A percentile compares a stretch with the other conserved stretches of the same genome.
Conservation (phyloP, 1,140 invertebrate species). For the Tyrophagus putrescentiae region DNA sequence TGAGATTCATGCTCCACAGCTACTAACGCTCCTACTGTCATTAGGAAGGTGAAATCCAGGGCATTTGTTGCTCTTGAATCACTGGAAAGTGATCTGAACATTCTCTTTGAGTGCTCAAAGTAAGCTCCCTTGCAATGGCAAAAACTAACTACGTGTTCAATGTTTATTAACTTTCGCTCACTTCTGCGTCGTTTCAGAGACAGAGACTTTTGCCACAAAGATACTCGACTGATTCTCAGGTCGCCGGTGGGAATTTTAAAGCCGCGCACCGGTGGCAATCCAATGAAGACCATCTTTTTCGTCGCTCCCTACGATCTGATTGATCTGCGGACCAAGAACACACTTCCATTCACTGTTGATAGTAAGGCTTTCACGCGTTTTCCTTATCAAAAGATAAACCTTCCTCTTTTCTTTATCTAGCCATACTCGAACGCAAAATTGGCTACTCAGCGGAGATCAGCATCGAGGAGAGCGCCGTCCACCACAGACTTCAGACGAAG, state of each 20-base stretch:
- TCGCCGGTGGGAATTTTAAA: constrained; percentile 60
- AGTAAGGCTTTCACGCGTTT: constrained; percentile 32
- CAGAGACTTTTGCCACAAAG: too few relatives aligned
- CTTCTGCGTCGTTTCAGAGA: constrained; percentile 34
- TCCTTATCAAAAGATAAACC: not conserved
- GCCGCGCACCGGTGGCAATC: constrained; percentile 47
- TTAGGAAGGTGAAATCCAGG: constrained; percentile 56
- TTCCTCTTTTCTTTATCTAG: constrained; percentile 26
- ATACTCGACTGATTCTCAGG: constrained; percentile 71
- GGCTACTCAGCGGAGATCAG: constrained; percentile 75
- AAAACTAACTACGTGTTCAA: too few relatives aligned
- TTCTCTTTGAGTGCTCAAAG: constrained; percentile 59
- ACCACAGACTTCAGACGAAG: constrained; percentile 64
- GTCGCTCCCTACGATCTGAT: constrained; percentile 84
- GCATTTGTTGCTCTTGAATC: constrained; percentile 79
- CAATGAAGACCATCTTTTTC: constrained; percentile 85
- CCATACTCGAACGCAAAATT: constrained; percentile 49
- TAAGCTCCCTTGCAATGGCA: constrained; percentile 37
- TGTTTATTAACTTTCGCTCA: constrained; percentile 4
- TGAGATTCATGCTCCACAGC: constrained; percentile 4
- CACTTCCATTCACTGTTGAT: constrained; percentile 56
- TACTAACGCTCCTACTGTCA: constrained; percentile 20
- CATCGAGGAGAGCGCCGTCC: constrained; percentile 61
- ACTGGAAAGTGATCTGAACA: constrained; percentile 74
- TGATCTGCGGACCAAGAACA: constrained; percentile 53